A percentile compares a stretch with the other conserved stretches of the same genome.
phyloP scores from a whole-genome alignment of 2,888 invertebrate species.

The Hanleya hanleyi region DNA sequence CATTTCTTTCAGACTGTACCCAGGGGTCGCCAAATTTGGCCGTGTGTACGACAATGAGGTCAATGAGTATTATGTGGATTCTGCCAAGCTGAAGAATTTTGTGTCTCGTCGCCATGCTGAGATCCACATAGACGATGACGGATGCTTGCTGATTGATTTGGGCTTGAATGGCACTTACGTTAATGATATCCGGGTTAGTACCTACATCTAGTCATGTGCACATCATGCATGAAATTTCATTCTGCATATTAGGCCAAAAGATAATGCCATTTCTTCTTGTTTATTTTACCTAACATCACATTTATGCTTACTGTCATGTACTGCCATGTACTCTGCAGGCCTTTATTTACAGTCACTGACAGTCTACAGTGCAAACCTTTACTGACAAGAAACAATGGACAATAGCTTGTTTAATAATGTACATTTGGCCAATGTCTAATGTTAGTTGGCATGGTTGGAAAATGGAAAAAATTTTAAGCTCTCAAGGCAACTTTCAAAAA shows the following conservation, averaged over 20 bases:
- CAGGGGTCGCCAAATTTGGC: conserved; percentile 58
- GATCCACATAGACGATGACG: conserved; percentile 60
- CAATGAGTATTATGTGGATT: conserved; percentile 68
- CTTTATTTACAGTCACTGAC: no score
- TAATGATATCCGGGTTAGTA: conserved; percentile 71
- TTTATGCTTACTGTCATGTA: no score
- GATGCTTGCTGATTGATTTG: conserved; percentile 69
- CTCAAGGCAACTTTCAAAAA: no score
- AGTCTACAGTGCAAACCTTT: no score
- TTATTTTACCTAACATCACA: no score
- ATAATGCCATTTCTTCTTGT: no score
- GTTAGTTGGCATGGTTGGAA: no score
- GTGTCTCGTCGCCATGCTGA: conserved; percentile 74
- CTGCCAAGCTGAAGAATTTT: conserved; percentile 68
- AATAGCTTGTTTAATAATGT: no score
- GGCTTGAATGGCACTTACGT: conserved; percentile 75
- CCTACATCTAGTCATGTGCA: not conserved
- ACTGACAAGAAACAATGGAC: no score
- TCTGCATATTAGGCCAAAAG: conserved; percentile 10
- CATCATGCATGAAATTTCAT: not conserved
- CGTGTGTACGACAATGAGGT: conserved; percentile 18
- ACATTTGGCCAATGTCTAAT: no score
- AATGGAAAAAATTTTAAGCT: no score
- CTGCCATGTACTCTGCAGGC: no score
- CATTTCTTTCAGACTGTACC: conserved; percentile 49